Evolutionary conservation across 2,797 vertebrate genomes (phyloP), one percentile per base, ranked within the genome.

Genomic region (Notolepis coatsorum): DNA sequence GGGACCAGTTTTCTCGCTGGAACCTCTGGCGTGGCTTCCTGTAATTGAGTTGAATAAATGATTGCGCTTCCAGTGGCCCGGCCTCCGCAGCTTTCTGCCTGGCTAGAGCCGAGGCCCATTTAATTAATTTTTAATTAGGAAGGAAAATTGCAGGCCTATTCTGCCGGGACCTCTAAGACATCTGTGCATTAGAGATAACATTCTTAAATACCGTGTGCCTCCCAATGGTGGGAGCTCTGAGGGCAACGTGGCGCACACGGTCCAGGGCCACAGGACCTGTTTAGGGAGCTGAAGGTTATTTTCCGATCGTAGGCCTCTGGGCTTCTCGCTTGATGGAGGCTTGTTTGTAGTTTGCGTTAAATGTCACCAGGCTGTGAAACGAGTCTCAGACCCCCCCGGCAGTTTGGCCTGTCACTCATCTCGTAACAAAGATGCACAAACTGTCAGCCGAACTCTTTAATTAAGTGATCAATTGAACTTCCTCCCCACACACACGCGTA

Each of bases 101-200:
- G 87, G 80, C 77, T 89, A 85, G 87, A 88, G 87, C 80, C 79
- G 79, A 82, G 33, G 84, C 80, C 81, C 84, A 90, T 92, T 92
- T 92, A 90, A 92, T 91, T 91, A 89, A 90, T 91, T 92, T 91
- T 93, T 93, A 92, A 92, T 91, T 92, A 91, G 90, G 80, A 87
- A 81, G 87, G 86, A 88, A 91, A 91, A 90, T 89, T 88, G 85
- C 82, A 74, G 82, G 71, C 82, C 83, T 82, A 88, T 90, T 90
- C 90, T 84, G 61, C 68, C n/a, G 86, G 81, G 92, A 92, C 87
- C 81, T 89, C 88, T 88, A 88, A 90, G 89, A 92, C 90, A 91
- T 91, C 91, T 92, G 91, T 91, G 90, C 88, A 88, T 91, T 84
- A 84, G 87, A 89, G 91, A 92, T 93, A 92, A 90, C 90, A 80